Evolutionary conservation across 2,888 invertebrate genomes (phyloP).

Genomic region (Drosophila nr. medialis): DNA sequence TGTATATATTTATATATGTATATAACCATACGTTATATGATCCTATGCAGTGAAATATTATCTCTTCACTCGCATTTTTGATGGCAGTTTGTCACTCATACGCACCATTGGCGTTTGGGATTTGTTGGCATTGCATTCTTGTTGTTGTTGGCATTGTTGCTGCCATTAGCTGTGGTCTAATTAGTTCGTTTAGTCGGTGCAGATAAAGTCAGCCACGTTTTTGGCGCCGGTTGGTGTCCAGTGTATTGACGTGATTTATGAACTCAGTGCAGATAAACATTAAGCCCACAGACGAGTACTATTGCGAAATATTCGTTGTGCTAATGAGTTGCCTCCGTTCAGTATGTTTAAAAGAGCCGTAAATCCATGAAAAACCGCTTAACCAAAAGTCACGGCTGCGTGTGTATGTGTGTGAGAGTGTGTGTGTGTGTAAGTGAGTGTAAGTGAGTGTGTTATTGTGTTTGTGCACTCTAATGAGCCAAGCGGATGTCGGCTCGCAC

Average conservation of each 20-base stretch:
- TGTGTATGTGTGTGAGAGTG: constrained; percentile 1
- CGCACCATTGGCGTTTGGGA: constrained; percentile 31
- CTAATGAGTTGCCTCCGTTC: constrained; percentile 58
- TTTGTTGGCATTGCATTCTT: constrained; percentile 14
- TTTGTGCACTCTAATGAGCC: constrained; percentile 60
- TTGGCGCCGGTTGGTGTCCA: constrained; percentile 46
- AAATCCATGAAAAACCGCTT: constrained; percentile 46
- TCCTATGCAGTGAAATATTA: not conserved
- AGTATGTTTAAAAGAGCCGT: constrained; percentile 18
- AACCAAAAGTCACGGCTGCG: constrained; percentile 49
- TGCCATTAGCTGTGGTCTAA: constrained; percentile 48
- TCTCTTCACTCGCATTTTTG: not conserved
- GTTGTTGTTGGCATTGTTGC: not conserved
- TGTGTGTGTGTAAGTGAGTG: constrained; percentile 10
- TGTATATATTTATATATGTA: not conserved
- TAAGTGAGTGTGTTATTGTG: not conserved
- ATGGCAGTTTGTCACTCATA: constrained; percentile 31
- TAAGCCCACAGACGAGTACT: constrained; percentile 44
- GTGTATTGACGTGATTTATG: constrained; percentile 57
- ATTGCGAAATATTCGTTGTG: constrained; percentile 27
- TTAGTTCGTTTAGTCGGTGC: constrained; percentile 41
- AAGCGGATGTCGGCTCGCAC: constrained; percentile 56
- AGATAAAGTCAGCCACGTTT: constrained; percentile 28
- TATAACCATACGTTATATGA: not conserved
- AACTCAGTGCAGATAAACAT: constrained; percentile 35